Percentiles rank a stretch among this genome's conserved stretches.
Evolutionary conservation across 2,888 invertebrate species (phyloP).

Genomic region (Didymodactylos carnosus): DNA sequence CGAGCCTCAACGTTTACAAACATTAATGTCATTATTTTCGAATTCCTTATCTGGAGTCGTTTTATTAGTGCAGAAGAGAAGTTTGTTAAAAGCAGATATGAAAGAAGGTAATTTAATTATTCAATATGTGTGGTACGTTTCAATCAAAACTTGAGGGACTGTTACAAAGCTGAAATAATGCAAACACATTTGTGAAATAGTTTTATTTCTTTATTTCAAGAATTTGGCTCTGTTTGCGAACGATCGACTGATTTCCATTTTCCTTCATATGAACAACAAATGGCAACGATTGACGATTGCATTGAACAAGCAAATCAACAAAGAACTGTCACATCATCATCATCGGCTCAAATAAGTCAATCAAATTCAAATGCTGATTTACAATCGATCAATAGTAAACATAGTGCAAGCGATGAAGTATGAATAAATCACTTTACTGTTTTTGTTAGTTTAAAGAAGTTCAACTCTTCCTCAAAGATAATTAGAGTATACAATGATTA

Average conservation of each 20-base stretch:
- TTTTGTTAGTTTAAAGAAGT: not conserved
- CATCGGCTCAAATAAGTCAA: too few relatives aligned
- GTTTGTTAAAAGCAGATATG: not conserved
- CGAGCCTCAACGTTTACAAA: conserved; percentile 64
- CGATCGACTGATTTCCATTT: conserved; percentile 86
- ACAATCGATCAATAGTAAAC: not conserved
- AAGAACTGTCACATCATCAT: not conserved
- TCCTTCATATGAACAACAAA: conserved; percentile 59
- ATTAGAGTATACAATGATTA: too few relatives aligned
- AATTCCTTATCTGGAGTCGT: conserved; percentile 69
- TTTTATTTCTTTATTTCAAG: conserved; percentile 29
- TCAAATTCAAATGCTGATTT: too few relatives aligned
- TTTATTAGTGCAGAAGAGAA: conserved; percentile 39
- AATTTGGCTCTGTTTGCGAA: conserved; percentile 50
- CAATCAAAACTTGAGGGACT: too few relatives aligned
- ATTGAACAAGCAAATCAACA: conserved; percentile 20
- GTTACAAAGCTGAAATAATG: too few relatives aligned
- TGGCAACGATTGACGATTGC: conserved; percentile 41
- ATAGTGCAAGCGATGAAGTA: too few relatives aligned
- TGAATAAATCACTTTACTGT: too few relatives aligned
- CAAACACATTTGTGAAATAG: not conserved
- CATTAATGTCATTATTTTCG: conserved; percentile 76
- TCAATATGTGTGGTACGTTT: too few relatives aligned
- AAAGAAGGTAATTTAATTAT: not conserved
- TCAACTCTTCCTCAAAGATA: too few relatives aligned